Base-by-base conservation (phyloP, 2,888 invertebrate species). In the Aphodius granarius region DNA sequence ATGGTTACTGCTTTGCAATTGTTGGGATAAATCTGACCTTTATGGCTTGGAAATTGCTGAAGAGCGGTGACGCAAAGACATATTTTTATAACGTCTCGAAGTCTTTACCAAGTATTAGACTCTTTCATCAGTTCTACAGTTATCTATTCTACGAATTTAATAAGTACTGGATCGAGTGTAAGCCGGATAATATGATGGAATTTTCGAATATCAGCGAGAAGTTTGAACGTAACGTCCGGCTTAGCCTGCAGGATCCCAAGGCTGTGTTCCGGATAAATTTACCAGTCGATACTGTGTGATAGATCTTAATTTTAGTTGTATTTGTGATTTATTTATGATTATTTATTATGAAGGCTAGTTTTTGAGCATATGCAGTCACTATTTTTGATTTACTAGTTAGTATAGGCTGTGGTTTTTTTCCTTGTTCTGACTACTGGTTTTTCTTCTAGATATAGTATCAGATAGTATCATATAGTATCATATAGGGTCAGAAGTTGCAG, bases 1-100 rank as follows among this genome's bases (percentile, higher is more conserved):
- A 94, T 88, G 97, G 97, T 72, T 97, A 95, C 85, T 95, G 93
- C 4, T 95, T 93, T 87, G 95, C 95, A n/a, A 94, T 95, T 82
- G 95, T 96, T 5, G 98, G 98, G 72, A 99, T 99, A 79, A 98
- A 98, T 88, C 89, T 99, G 70, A 98, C 98, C 0, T 94, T 95
- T 80, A 93, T 98, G 92, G 95, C 96, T 0, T 94, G 94, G 84
- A 91, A 93, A 79, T 87, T 99, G 63, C 87, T 98, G 63, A 92
- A 91, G 81, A 92, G 93, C 82, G 96, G 96, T 16, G 89, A 91
- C 66, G 95, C 97, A 1, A 96, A 96, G 87, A 94, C 95, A 2
- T 97, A 98, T 86, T 93, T 98, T 88, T 98, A 94, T 86, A 98
- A 98, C 87, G 89, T 92, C 65, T 92, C 91, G 71, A 91, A 91